A percentile compares a stretch with the other conserved stretches of the same genome.
Evolutionary conservation across 2,113 vertebrate species (phyloP).

Genomic region (Tichodroma muraria): DNA sequence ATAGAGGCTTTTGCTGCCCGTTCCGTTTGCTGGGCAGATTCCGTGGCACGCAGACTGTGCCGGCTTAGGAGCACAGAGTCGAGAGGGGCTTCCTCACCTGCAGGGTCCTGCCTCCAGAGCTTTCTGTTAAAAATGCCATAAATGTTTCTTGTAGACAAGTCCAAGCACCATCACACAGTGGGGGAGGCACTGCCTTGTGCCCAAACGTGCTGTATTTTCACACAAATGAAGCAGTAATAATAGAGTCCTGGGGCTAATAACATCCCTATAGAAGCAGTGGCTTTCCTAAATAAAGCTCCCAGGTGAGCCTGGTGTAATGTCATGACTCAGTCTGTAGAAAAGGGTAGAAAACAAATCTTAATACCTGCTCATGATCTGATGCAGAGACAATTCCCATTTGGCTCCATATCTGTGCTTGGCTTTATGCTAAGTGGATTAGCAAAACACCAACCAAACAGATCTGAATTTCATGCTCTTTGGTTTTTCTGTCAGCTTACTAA

Average conservation of each 20-base stretch:
- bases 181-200: not conserved
- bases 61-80: not conserved
- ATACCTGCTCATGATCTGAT: constrained; percentile 21
- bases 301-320: not conserved
- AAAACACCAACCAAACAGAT: constrained; percentile 31
- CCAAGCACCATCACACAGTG: not conserved
- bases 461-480: constrained; percentile 50
- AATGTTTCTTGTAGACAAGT: not conserved
- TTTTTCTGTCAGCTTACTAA: constrained; percentile 33
- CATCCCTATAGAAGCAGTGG: not conserved
- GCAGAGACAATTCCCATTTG: constrained; percentile 26
- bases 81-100: fast-evolving
- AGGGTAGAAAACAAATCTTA: constrained; percentile 7
- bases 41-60: fast-evolving
- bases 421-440: constrained; percentile 48
- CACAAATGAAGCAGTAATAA: not conserved
- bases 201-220: not conserved
- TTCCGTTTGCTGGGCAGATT: not conserved
- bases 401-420: constrained; percentile 6
- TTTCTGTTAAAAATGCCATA: not conserved
- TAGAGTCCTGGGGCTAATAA: not conserved
- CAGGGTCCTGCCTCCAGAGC: not conserved
- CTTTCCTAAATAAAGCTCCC: not conserved
- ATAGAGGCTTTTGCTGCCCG: not conserved
- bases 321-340: not conserved